Conservation (phyloP, 1,140 invertebrate genomes). For the Saccostrea glomerata region DNA sequence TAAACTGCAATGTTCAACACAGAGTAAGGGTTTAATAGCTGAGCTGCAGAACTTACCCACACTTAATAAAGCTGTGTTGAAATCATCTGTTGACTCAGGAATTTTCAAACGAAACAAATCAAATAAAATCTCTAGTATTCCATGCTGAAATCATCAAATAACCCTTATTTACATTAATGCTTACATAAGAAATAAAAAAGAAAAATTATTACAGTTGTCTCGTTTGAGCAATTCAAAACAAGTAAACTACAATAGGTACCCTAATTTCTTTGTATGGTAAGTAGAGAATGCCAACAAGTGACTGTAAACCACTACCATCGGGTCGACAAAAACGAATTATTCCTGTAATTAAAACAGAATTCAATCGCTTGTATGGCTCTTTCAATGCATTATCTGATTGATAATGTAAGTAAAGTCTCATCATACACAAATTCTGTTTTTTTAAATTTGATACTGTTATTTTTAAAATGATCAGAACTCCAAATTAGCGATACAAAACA, state of each 20-base stretch:
- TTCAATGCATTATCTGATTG: neutral
- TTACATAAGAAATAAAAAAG: no score
- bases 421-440: no score
- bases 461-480: no score
- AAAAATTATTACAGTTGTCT: no score
- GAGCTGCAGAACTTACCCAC: conserved; percentile 79
- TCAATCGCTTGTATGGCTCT: neutral
- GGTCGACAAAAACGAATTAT: conserved; percentile 78
- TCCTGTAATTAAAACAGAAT: conserved; percentile 65
- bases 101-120: conserved; percentile 91
- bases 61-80: conserved; percentile 90
- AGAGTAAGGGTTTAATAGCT: neutral
- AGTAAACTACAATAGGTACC: conserved; percentile 78
- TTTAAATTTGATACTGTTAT: no score
- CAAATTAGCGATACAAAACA: neutral
- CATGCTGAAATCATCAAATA: conserved; percentile 84
- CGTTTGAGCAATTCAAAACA: no score
- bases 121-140: conserved; percentile 93
- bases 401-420: no score
- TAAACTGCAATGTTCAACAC: no score
- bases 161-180: neutral
- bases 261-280: conserved; percentile 92
- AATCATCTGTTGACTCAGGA: conserved; percentile 95
- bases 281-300: conserved; percentile 92
- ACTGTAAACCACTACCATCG: conserved; percentile 82